Evolutionary conservation across 2,113 vertebrate species (phyloP), one percentile per base, ranked within the genome.

Genomic region (Gallinago undulata): DNA sequence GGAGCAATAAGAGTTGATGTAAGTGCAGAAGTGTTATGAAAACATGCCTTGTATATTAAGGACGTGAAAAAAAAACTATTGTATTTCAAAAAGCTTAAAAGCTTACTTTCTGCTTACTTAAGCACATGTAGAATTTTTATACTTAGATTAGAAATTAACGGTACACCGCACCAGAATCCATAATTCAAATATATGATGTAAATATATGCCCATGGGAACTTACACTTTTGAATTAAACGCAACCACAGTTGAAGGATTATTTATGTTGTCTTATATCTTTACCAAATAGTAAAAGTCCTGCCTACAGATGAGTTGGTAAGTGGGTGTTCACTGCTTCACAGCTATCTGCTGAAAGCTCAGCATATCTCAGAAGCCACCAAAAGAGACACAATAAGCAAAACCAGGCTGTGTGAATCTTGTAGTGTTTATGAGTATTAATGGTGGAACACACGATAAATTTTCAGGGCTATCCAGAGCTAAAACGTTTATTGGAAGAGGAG

Each of bases 401-500:
- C 76, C 5, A 11, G n/a, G 3, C 4, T 17, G 3, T 16, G 43
- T 64, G 67, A 67, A 90, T 59, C 60, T 35, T 69, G 6, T 16
- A 28, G 15, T 70, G n/a, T 76, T 86, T 67, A 53, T 67, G 51
- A 56, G 43, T 30, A 80, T 94, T 93, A 92, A 92, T 75, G 35
- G 19, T 95, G 55, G 18, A 87, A 80, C 35, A 92, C n/a, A 67
- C 56, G 91, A 88, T 94, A 91, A 86, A 96, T 93, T 84, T 88
- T 39, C 72, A 96, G 77, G 56, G 37, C 76, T 92, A 94, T 76
- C 84, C 76, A 95, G 63, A 90, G 18, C 47, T 95, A 90, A 97
- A 96, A 94, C 69, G 41, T 72, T 93, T 94, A 87, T 60, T 94
- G 84, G 53, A 92, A 85, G 78, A 95, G 68, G 37, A 97, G 70